Conservation (phyloP, 1,140 invertebrate species). For the Asobara japonica region DNA sequence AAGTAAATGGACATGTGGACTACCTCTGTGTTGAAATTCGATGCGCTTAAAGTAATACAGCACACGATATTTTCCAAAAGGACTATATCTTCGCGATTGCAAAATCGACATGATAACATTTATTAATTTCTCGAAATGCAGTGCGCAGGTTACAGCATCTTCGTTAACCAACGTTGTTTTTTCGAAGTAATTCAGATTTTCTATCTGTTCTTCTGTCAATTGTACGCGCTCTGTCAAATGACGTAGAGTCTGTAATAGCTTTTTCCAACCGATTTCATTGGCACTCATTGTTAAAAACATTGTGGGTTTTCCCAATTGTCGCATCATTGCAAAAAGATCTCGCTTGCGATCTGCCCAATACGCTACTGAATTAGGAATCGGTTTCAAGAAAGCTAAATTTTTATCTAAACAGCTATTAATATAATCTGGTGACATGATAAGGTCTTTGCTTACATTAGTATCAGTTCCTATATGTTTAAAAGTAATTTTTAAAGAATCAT, state of each 20-base stretch:
- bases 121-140: no score
- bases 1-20: no score
- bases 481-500: slow-evolving; percentile 32
- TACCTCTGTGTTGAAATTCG: no score
- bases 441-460: slow-evolving; percentile 32
- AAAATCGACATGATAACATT: no score
- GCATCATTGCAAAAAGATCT: slow-evolving; percentile 57
- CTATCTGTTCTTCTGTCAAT: no score
- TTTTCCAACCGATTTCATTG: slow-evolving; percentile 52
- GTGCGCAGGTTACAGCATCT: no score
- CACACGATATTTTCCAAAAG: no score
- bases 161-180: no score
- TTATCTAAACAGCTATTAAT: slow-evolving; percentile 35
- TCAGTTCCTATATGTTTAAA: slow-evolving; percentile 43
- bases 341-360: slow-evolving; percentile 54
- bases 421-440: slow-evolving; percentile 25
- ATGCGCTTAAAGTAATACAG: no score
- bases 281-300: slow-evolving; percentile 48
- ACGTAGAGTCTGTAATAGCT: slow-evolving; percentile 54
- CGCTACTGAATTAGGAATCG: slow-evolving; percentile 33
- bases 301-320: slow-evolving; percentile 49
- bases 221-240: slow-evolving; percentile 55
- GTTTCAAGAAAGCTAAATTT: slow-evolving; percentile 38
- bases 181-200: no score
- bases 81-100: no score